Conservation (phyloP, 2,113 vertebrate genomes). For the Pachyramphus minor region DNA sequence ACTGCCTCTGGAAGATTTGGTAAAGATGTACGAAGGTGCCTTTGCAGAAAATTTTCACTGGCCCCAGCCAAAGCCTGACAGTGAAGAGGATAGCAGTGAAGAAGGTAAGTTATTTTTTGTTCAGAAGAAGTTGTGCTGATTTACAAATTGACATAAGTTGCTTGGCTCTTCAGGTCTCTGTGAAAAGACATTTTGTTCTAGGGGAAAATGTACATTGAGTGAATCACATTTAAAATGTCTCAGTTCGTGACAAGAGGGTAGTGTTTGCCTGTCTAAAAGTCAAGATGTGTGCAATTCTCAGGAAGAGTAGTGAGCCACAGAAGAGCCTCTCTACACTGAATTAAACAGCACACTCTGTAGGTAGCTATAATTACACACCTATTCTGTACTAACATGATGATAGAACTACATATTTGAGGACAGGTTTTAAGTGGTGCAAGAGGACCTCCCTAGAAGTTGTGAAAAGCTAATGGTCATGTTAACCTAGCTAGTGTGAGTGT, state of each 20-base stretch:
- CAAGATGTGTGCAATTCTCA: neutral
- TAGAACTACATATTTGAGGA: neutral
- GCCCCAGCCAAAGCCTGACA: slow-evolving; percentile 80
- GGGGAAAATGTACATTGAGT: neutral
- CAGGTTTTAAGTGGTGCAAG: neutral
- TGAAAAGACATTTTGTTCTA: neutral
- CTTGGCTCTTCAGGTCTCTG: neutral
- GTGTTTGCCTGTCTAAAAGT: neutral
- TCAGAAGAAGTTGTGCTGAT: neutral
- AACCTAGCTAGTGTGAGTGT: neutral
- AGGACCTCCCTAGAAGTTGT: neutral
- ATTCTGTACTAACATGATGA: neutral
- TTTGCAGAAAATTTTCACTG: slow-evolving; percentile 88
- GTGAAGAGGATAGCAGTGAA: slow-evolving; percentile 84
- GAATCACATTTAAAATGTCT: neutral
- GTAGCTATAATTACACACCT: neutral
- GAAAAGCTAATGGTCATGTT: neutral
- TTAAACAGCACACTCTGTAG: neutral
- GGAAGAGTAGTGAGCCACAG: neutral
- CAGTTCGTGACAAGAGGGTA: neutral
- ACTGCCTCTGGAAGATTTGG: slow-evolving; percentile 84
- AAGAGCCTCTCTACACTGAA: neutral
- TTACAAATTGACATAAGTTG: neutral
- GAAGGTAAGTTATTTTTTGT: slow-evolving; percentile 67
- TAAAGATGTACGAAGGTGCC: slow-evolving; percentile 92